Conservation (phyloP, 2,113 vertebrate species). For the Piaya cayana region DNA sequence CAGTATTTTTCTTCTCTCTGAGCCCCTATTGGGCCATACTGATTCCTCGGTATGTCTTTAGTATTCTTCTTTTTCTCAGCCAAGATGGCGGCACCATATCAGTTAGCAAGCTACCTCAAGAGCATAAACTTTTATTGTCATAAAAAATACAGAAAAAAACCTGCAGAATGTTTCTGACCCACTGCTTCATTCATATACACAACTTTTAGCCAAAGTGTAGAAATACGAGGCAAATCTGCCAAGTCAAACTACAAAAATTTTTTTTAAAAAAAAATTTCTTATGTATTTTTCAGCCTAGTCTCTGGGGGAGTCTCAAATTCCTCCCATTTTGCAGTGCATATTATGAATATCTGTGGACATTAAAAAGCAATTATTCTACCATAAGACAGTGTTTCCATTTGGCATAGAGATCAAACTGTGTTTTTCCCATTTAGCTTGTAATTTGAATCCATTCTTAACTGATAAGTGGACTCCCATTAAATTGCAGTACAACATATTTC, state of each 20-base stretch:
- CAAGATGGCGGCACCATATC: background rate
- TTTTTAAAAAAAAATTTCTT: background rate
- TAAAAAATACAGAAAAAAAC: background rate
- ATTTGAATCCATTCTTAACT: background rate
- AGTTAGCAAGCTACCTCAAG: background rate
- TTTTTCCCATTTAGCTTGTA: background rate
- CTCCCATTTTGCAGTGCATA: background rate
- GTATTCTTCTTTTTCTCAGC: background rate
- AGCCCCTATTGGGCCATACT: background rate
- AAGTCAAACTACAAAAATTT: background rate
- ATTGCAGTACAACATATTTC: background rate
- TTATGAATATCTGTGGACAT: background rate
- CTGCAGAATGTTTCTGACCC: background rate
- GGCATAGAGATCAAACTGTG: background rate
- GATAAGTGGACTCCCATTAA: background rate
- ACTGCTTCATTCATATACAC: background rate
- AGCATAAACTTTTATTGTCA: background rate
- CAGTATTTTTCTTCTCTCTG: background rate
- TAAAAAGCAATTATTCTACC: background rate
- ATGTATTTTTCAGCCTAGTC: background rate
- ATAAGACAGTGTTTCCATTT: background rate
- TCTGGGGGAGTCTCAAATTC: background rate
- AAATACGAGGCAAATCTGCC: background rate
- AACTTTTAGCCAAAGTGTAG: background rate
- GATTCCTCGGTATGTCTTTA: background rate